Evolutionary conservation across 64 coral and sea anemone genomes (phyloP).

Genomic region (Platygyra sinensis): DNA sequence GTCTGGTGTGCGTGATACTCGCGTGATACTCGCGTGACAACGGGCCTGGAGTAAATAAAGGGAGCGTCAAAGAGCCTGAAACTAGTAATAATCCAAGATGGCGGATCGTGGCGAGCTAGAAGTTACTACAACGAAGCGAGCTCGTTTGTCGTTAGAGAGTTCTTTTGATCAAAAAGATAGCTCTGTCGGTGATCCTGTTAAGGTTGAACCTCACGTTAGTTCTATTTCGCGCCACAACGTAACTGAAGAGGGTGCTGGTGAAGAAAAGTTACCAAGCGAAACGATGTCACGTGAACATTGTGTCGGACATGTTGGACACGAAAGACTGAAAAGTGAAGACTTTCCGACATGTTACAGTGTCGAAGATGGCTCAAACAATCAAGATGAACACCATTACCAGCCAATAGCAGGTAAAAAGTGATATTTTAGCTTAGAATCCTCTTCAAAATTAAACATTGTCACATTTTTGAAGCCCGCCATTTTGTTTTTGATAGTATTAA

Average conservation of each 20-base stretch:
- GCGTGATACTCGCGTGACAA: not conserved
- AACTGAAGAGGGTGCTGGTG: constrained; percentile 17
- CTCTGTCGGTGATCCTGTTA: not conserved
- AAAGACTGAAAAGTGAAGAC: constrained; percentile 67
- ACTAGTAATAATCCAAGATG: constrained; percentile 78
- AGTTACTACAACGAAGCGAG: constrained; percentile 65
- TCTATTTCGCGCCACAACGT: not conserved
- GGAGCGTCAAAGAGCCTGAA: not conserved
- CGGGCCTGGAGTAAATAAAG: not conserved
- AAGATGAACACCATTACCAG: constrained; percentile 83
- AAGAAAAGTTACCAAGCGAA: not conserved
- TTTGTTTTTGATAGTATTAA: constrained; percentile 13
- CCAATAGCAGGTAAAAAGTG: constrained; percentile 78
- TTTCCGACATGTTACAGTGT: constrained; percentile 90
- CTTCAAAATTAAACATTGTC: not conserved
- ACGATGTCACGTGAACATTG: constrained; percentile 64
- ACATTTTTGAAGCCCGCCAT: not conserved
- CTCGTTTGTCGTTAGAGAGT: constrained; percentile 80
- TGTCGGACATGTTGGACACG: constrained; percentile 53
- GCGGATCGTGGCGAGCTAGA: constrained; percentile 58
- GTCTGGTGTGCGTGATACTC: not conserved
- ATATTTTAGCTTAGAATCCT: not conserved
- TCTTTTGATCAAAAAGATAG: not conserved
- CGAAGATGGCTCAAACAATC: constrained; percentile 56
- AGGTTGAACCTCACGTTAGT: constrained; percentile 4